Conservation (phyloP, 2,797 vertebrate species). For the Dryobates pubescens region DNA sequence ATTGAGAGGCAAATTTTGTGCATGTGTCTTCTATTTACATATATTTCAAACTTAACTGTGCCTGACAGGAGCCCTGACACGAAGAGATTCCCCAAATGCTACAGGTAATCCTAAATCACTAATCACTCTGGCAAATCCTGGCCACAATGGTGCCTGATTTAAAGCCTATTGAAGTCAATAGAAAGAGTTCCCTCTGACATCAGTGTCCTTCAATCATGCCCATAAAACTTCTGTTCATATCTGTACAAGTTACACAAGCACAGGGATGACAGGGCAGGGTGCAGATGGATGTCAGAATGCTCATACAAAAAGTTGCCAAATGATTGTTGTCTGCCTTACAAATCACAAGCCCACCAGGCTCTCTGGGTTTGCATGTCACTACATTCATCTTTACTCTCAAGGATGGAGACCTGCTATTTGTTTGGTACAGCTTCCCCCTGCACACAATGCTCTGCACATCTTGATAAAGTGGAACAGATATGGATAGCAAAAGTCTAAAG, state of each 20-base stretch:
- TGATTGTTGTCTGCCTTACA: not conserved
- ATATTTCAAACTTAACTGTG: slow-evolving; percentile 3
- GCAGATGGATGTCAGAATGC: not conserved
- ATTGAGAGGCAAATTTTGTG: not conserved
- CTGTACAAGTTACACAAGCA: not conserved
- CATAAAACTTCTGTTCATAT: not conserved
- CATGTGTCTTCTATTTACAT: not conserved
- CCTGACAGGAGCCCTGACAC: not conserved
- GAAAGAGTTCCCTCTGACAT: slow-evolving; percentile 23
- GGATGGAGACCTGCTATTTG: not conserved
- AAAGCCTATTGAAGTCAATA: slow-evolving; percentile 4
- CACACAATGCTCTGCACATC: not conserved
- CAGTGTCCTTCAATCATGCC: not conserved
- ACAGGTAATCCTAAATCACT: slow-evolving; percentile 2
- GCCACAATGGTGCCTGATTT: not conserved
- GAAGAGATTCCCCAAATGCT: not conserved
- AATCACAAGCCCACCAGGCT: not conserved
- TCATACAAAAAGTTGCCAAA: not conserved
- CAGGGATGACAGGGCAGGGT: not conserved
- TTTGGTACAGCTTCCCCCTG: not conserved
- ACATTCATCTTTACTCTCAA: not conserved
- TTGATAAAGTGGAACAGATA: not conserved
- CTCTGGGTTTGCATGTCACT: not conserved
- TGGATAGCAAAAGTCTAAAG: not conserved
- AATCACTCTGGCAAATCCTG: not conserved